These are phyloP conservation scores for Thunnus thynnus DNA, from an alignment of 2,113 vertebrate species.

Conservation along the genomic window DNA sequence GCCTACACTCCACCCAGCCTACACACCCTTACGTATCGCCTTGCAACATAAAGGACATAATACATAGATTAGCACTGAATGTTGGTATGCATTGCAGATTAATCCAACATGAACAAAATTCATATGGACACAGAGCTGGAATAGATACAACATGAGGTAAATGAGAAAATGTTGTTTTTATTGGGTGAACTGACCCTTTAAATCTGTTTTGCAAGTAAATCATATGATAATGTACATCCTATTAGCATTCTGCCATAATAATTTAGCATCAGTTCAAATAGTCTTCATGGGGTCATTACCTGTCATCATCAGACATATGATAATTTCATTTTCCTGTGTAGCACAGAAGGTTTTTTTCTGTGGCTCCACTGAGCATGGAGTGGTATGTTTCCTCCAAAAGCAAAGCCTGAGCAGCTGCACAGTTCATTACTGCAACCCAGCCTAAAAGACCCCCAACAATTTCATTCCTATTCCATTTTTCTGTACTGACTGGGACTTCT, in stretches of 20 bases:
- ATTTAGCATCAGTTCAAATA: slow-evolving; percentile 6
- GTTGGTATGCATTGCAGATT: not conserved
- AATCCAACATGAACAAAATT: not conserved
- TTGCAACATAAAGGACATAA: not conserved
- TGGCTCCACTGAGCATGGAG: slow-evolving; percentile 10
- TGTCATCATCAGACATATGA: slow-evolving; percentile 29
- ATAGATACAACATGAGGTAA: not conserved
- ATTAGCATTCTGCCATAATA: slow-evolving; percentile 19
- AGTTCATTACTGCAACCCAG: slow-evolving; percentile 13
- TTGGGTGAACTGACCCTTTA: slow-evolving; percentile 18
- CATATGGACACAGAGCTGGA: not conserved
- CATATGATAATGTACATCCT: not conserved
- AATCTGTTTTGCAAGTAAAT: not conserved
- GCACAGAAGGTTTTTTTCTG: slow-evolving; percentile 10
- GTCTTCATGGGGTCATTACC: slow-evolving; percentile 23
- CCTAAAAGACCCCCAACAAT: slow-evolving; percentile 42
- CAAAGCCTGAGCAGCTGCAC: slow-evolving; percentile 27
- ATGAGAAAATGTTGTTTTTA: not conserved
- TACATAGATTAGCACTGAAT: not conserved
- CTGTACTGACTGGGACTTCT: slow-evolving; percentile 27
- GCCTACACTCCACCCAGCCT: not conserved
- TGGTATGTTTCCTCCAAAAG: not conserved
- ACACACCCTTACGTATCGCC: not conserved
- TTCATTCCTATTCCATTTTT: slow-evolving; percentile 27
- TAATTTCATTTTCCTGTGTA: slow-evolving; percentile 18